phyloP scores from a whole-genome alignment of 2,113 vertebrate species.

The Dermatemys mawii region DNA sequence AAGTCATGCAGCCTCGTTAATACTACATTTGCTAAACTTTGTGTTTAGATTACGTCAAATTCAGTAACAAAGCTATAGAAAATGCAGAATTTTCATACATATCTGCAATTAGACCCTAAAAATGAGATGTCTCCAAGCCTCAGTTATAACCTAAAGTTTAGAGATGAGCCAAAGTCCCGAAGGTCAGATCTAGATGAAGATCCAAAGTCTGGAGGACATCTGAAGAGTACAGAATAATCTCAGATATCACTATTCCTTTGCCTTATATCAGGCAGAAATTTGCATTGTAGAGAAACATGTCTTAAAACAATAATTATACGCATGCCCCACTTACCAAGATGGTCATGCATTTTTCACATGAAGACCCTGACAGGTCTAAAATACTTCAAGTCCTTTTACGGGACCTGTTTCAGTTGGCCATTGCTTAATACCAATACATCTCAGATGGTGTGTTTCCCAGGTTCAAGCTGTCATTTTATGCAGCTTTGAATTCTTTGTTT shows the following conservation, averaged over 20 bases:
- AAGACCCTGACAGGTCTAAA: not conserved
- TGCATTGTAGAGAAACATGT: not conserved
- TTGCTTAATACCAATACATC: not conserved
- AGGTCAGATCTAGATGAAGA: not conserved
- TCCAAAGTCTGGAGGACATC: not conserved
- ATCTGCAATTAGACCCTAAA: not conserved
- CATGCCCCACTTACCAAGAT: not conserved
- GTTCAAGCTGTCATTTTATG: not conserved
- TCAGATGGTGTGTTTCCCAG: not conserved
- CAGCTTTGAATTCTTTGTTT: not conserved
- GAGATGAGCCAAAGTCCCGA: not conserved
- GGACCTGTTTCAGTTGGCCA: not conserved
- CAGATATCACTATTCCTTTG: not conserved
- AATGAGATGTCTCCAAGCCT: not conserved
- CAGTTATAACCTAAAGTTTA: not conserved
- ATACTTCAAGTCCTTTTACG: not conserved
- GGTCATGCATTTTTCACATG: not conserved
- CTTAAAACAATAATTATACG: not conserved
- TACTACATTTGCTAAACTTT: constrained; percentile 11
- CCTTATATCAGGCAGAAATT: not conserved
- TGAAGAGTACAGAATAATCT: not conserved
- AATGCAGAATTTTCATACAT: not conserved
- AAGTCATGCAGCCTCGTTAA: constrained; percentile 40
- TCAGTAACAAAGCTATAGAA: not conserved
- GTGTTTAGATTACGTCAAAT: not conserved